Percentiles rank a stretch among this genome's conserved stretches.
phyloP scores from a whole-genome alignment of 1,140 invertebrate genomes.

The Lepidurus packardi region DNA sequence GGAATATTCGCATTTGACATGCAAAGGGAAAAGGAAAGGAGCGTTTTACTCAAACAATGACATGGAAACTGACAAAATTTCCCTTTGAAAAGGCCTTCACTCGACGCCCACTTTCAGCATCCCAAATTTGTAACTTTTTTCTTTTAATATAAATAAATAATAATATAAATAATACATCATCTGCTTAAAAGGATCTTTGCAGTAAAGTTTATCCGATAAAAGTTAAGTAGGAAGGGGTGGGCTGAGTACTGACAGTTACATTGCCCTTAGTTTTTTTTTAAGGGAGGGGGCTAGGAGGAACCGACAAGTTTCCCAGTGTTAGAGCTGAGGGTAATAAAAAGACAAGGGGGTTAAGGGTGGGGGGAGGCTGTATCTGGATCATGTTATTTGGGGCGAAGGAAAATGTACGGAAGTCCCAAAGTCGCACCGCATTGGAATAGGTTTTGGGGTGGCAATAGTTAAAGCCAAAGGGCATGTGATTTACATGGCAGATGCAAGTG shows the following conservation, averaged over 20 bases:
- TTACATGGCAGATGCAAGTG: constrained; percentile 19
- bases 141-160: constrained; percentile 23
- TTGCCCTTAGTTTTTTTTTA: neutral
- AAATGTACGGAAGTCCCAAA: neutral
- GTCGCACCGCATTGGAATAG: neutral
- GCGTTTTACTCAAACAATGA: constrained; percentile 1
- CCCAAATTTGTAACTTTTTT: neutral
- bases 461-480: constrained; percentile 15
- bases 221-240: neutral
- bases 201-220: neutral
- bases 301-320: neutral
- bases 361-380: constrained; percentile 11
- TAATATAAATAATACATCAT: neutral
- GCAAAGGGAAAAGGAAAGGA: neutral
- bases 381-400: neutral
- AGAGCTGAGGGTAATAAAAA: neutral
- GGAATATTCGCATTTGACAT: neutral
- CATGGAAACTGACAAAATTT: constrained; percentile 22
- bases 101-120: neutral
- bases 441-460: neutral
- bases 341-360: neutral
- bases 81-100: neutral
- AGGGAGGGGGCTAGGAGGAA: neutral
- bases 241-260: neutral
- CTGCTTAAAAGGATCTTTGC: neutral